These are phyloP conservation scores for Phylloscopus trochilus DNA, from an alignment of 2,113 vertebrate species.

Conservation along the genomic window DNA sequence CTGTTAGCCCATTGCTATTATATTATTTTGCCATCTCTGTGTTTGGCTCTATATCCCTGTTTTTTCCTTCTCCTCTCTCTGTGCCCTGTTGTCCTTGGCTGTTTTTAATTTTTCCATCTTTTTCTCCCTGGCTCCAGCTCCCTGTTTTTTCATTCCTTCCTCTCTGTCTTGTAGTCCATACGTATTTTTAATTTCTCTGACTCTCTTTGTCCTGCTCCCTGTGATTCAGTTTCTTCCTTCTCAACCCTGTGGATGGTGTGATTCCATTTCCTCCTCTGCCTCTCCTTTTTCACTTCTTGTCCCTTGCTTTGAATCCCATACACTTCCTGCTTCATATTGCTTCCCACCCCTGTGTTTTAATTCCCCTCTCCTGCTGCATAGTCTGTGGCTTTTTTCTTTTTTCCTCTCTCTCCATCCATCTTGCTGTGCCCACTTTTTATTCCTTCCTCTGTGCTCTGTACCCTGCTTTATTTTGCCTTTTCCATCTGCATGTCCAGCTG, in stretches of 20 bases:
- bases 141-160: background rate
- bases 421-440: background rate
- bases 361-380: background rate
- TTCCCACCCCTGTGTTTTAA: background rate
- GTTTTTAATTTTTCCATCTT: background rate
- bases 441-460: background rate
- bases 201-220: background rate
- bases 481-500: background rate
- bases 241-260: background rate
- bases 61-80: background rate
- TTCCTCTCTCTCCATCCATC: background rate
- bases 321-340: background rate
- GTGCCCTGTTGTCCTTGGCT: background rate
- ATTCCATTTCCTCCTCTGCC: background rate
- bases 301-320: background rate
- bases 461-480: background rate
- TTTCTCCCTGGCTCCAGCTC: background rate
- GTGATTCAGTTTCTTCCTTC: background rate
- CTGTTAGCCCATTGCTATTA: background rate
- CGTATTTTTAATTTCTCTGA: background rate
- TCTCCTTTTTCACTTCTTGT: background rate
- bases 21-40: background rate
- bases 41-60: background rate
- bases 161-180: background rate
- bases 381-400: background rate